Evolutionary conservation across 2,888 invertebrate species (phyloP).

Genomic region (Cerastis leucographa): DNA sequence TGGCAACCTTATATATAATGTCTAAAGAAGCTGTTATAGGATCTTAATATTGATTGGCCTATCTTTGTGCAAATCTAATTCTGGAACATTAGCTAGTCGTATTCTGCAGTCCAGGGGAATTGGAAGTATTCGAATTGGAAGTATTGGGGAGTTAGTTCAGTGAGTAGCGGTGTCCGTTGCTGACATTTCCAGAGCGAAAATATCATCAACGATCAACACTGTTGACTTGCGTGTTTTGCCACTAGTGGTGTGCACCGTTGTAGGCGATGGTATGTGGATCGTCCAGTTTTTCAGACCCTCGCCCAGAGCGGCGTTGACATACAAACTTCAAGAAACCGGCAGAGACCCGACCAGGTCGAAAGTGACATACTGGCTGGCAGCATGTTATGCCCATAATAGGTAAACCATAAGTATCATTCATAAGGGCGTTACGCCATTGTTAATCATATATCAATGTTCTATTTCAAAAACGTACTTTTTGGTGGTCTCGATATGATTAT

Average conservation of each 20-base stretch:
- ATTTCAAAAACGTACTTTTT: constrained; percentile 66
- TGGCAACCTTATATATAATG: constrained; percentile 85
- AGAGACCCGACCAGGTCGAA: constrained; percentile 87
- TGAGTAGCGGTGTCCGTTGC: constrained; percentile 89
- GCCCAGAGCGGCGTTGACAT: constrained; percentile 89
- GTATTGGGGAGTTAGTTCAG: constrained; percentile 79
- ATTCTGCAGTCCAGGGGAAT: constrained; percentile 83
- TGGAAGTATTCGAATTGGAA: constrained; percentile 75
- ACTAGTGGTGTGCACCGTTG: constrained; percentile 88
- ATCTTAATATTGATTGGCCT: constrained; percentile 48
- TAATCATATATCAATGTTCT: constrained; percentile 81
- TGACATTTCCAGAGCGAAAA: constrained; percentile 87
- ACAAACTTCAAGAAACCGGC: constrained; percentile 85
- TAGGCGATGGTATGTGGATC: constrained; percentile 91
- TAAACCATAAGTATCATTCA: constrained; percentile 91
- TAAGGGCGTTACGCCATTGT: constrained; percentile 85
- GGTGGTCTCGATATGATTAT: constrained; percentile 81
- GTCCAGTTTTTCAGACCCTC: constrained; percentile 91
- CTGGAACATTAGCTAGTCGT: constrained; percentile 70
- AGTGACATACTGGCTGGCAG: constrained; percentile 87
- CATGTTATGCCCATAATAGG: constrained; percentile 89
- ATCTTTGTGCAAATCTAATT: constrained; percentile 76
- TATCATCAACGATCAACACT: constrained; percentile 88
- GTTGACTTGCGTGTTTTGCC: constrained; percentile 82
- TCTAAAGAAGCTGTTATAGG: constrained; percentile 78